A percentile compares a stretch with the other conserved stretches of the same genome.
phyloP scores from a whole-genome alignment of 2,888 invertebrate species.

The Orthosia gothica region DNA sequence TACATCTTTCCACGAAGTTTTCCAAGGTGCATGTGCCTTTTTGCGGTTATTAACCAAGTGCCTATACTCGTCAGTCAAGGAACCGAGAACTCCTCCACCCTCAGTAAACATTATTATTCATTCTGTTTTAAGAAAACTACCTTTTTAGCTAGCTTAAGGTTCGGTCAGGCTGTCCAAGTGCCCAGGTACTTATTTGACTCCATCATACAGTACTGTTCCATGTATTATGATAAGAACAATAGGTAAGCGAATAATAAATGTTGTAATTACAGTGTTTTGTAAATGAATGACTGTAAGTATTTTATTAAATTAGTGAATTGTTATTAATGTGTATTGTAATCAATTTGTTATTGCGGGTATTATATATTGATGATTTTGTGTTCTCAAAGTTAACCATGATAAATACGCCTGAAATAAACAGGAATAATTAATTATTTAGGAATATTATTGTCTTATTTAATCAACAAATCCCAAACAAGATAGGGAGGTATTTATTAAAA shows the following conservation, averaged over 20 bases:
- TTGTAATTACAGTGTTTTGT: neutral
- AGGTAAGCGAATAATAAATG: neutral
- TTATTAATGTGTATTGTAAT: constrained; percentile 4
- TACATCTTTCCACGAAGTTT: constrained; percentile 5
- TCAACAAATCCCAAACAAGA: neutral
- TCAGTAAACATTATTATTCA: neutral
- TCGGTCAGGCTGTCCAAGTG: neutral
- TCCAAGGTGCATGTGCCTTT: neutral
- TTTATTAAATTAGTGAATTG: constrained; percentile 7
- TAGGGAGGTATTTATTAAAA: neutral
- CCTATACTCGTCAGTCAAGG: constrained; percentile 22
- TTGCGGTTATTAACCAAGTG: constrained; percentile 5
- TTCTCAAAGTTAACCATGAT: constrained; percentile 12
- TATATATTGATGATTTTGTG: constrained; percentile 1
- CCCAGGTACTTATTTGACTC: neutral
- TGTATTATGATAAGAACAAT: constrained; percentile 2
- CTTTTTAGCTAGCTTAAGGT: constrained; percentile 7
- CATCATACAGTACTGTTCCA: neutral
- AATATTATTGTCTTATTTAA: neutral
- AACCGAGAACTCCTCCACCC: neutral
- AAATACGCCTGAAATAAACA: constrained; percentile 44
- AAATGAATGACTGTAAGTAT: neutral
- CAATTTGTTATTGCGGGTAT: neutral
- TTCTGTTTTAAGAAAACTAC: constrained; percentile 14
- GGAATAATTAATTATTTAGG: neutral